Evolutionary conservation across 2,888 invertebrate species (phyloP), one percentile per base, ranked within the genome.

Genomic region (Camptogramma bilineatum): DNA sequence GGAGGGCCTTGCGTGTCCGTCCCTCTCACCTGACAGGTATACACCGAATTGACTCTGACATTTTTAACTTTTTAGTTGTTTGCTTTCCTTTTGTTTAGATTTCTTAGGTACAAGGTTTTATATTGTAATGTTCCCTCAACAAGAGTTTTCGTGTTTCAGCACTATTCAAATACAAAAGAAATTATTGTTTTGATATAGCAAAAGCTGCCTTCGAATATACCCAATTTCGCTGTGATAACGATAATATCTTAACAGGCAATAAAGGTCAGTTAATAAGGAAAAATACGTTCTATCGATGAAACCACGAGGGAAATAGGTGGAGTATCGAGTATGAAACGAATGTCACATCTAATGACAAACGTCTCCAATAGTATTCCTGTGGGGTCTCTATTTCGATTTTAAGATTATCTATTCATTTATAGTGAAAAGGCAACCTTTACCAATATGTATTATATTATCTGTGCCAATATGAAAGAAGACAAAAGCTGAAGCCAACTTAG

Each of bases 1-100:
- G 84, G 85, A 82, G 64, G 62, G 75, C 76, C 76, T 88, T 77
- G 88, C 89, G 85, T 91, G 89, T 78, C 77, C 68, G 77, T 72
- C 79, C 73, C 71, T 73, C 73, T 71, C 73, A 71, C 76, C 79
- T 77, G 80, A 76, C 79, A 79, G 75, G 74, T 71, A 39, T 13
- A 77, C 80, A 72, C 72, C 73, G 76, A 81, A 82, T 81, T 77
- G 75, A 80, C 76, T 78, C 73, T 55, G 80, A 78, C 80, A 77
- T 77, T 81, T 83, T 85, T 81, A 79, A 77, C 76, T 75, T 74
- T 77, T 81, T 79, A 74, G 66, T 74, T 72, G 69, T 74, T 66
- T 71, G 73, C 77, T 72, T 76, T 64, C 64, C 73, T 71, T 74
- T 34, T 21, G 28, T 28, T 52, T 59, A 28, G 34, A 34, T 55